phyloP scores from a whole-genome alignment of 2,113 vertebrate genomes.

The Nyctereutes procyonoides region DNA sequence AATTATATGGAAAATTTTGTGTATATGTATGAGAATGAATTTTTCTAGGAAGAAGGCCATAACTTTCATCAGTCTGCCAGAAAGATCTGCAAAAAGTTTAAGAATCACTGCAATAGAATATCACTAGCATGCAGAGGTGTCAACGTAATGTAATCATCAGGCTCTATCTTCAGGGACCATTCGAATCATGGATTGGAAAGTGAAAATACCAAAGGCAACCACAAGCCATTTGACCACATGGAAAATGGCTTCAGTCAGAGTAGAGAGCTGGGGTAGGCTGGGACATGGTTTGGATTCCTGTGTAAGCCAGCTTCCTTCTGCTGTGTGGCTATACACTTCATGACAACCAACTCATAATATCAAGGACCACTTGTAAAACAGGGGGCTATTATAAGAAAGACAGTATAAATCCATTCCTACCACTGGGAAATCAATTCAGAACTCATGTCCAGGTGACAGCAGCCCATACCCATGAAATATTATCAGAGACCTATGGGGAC shows the following conservation, averaged over 20 bases:
- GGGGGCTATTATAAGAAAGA: neutral
- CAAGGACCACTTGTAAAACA: neutral
- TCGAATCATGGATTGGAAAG: neutral
- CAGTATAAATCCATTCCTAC: neutral
- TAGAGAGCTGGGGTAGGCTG: neutral
- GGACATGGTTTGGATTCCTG: neutral
- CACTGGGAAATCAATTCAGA: neutral
- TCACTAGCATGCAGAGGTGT: neutral
- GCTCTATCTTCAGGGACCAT: neutral
- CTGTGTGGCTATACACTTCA: fast-evolving
- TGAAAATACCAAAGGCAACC: neutral
- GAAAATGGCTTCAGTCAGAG: neutral
- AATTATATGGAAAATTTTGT: conserved; percentile 51
- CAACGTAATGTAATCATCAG: neutral
- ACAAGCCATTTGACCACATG: neutral
- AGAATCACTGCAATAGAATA: neutral
- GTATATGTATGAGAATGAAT: neutral
- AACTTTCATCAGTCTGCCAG: neutral
- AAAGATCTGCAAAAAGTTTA: conserved; percentile 4
- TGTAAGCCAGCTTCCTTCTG: neutral
- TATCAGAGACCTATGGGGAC: neutral
- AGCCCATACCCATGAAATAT: neutral
- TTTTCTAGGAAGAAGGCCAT: conserved; percentile 52
- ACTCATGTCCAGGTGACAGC: neutral
- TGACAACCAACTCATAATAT: neutral